Evolutionary conservation across 2,888 invertebrate genomes (phyloP).

Genomic region (Dendrolimus houi): DNA sequence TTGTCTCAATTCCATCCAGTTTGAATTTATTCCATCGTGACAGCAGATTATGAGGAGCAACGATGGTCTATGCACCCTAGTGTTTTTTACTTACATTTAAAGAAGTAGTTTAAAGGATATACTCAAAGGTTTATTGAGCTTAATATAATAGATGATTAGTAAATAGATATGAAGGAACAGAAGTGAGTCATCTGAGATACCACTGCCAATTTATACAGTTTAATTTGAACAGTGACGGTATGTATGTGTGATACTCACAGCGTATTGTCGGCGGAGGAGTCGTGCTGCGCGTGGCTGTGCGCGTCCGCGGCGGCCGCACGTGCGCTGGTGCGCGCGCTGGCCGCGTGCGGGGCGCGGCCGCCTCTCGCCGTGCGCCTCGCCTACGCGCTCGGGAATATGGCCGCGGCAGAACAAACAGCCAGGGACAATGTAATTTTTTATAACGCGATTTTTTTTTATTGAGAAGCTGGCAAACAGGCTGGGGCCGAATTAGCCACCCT

Average conservation of each 20-base stretch:
- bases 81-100: too few species aligned
- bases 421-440: constrained; percentile 53
- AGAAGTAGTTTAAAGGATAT: too few species aligned
- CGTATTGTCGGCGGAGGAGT: constrained; percentile 85
- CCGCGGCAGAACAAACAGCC: constrained; percentile 85
- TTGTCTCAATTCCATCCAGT: too few species aligned
- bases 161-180: too few species aligned
- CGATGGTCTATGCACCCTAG: too few species aligned
- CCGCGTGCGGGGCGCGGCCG: constrained; percentile 81
- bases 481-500: not conserved
- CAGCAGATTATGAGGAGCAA: too few species aligned
- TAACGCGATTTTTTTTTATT: not conserved
- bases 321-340: constrained; percentile 78
- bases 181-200: too few species aligned
- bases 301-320: constrained; percentile 71
- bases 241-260: constrained; percentile 45
- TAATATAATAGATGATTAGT: too few species aligned
- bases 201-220: too few species aligned
- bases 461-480: not conserved
- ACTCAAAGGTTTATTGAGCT: too few species aligned
- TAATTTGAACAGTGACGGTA: too few species aligned
- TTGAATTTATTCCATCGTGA: too few species aligned
- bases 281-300: constrained; percentile 83
- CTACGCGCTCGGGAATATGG: constrained; percentile 90
- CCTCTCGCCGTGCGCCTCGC: constrained; percentile 86